Evolutionary conservation across 2,888 invertebrate genomes (phyloP), one percentile per base, ranked within the genome.

Genomic region (Junonia oenone): DNA sequence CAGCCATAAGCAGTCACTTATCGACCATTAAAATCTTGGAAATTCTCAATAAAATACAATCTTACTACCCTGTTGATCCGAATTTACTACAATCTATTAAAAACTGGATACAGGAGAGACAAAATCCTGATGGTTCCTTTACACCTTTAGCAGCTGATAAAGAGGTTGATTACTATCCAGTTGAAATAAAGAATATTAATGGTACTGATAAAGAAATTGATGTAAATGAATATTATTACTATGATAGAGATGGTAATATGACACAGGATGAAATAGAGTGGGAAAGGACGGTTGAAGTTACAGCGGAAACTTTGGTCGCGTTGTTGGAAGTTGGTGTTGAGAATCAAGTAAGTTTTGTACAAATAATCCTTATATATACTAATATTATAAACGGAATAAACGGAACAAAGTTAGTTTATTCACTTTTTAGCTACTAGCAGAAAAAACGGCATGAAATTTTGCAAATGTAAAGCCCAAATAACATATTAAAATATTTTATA

Each of bases 301-400:
- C 93, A 0, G 93, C 93, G 0, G 93, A 93, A 68, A 93, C 93
- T 1, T 78, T 93, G 45, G 91, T 91, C 1, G 85, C 92, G 17
- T 80, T 93, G 8, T 83, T 93, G 61, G 92, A 93, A 81, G 91
- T 93, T 63, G 93, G 92, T 51, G 84, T 92, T 26, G 92, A 92
- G 64, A 91, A 83, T 72, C 86, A 91, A 79, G 91, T 91, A 22
- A 22, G 43, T 43, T 26, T 8, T 35, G 91, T 93, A 1, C 93
- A 93, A 83, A 83, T 91, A 0, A 84, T 93, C 5, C 76, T 93
- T n/a, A n/a, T n/a, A n/a, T n/a, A n/a, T n/a, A n/a, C n/a, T n/a
- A n/a, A n/a, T n/a, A n/a, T n/a, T n/a, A n/a, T n/a, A n/a, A n/a
- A n/a, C n/a, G n/a, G n/a, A n/a, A n/a, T n/a, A n/a, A n/a, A n/a